phyloP scores from a whole-genome alignment of 2,797 vertebrate species.

The Sebastes nivosus region DNA sequence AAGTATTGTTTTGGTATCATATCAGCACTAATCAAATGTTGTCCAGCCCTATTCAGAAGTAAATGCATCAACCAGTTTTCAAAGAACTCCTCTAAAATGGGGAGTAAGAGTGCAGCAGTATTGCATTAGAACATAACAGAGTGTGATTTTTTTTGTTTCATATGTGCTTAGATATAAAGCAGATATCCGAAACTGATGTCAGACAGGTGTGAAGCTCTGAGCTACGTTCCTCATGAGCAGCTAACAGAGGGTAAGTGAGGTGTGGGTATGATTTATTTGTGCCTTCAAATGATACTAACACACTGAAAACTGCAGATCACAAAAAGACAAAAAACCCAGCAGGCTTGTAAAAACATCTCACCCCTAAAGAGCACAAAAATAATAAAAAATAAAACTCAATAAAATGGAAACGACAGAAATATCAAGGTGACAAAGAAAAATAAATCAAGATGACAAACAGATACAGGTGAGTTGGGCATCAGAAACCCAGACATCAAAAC shows the following conservation, averaged over 20 bases:
- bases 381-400: not conserved
- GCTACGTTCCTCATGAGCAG: constrained; percentile 5
- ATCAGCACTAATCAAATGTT: not conserved
- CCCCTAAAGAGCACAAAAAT: constrained; percentile 1
- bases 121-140: not conserved
- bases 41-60: not conserved
- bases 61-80: not conserved
- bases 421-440: constrained; percentile 42
- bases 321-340: constrained; percentile 14
- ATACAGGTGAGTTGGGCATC: constrained; percentile 37
- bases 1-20: not conserved
- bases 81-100: not conserved
- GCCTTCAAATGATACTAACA: constrained; percentile 33
- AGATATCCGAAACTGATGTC: constrained; percentile 1
- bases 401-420: constrained; percentile 32
- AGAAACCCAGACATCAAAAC: constrained; percentile 44
- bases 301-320: constrained; percentile 32
- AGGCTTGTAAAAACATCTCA: constrained; percentile 33
- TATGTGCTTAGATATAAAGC: not conserved
- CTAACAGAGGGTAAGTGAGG: constrained; percentile 23
- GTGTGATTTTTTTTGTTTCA: not conserved
- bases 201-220: constrained; percentile 8
- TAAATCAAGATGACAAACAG: constrained; percentile 51
- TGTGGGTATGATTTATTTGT: constrained; percentile 23
- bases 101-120: not conserved